Conservation (phyloP, 2,888 invertebrate genomes). For the Diplolepis rosae region DNA sequence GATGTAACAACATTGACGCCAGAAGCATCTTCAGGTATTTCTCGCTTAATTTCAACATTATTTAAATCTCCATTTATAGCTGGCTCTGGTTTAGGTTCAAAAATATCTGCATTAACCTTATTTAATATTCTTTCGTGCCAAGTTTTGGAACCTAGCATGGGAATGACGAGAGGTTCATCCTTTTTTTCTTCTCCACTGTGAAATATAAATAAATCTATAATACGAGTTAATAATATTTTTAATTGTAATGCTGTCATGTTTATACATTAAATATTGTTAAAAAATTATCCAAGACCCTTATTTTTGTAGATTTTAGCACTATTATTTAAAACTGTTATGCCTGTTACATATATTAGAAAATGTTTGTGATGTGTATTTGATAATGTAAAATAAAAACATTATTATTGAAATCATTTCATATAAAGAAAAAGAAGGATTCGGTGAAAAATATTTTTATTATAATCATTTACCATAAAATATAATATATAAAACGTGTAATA, state of each 20-base stretch:
- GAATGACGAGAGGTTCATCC: conserved; percentile 80
- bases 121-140: conserved; percentile 73
- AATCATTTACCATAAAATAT: background rate
- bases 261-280: too few relatives aligned
- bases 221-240: too few relatives aligned
- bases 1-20: conserved; percentile 34
- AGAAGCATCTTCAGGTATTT: conserved; percentile 44
- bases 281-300: too few relatives aligned
- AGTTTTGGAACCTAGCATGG: conserved; percentile 73
- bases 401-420: too few relatives aligned
- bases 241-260: too few relatives aligned
- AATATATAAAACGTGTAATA: background rate
- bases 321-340: too few relatives aligned
- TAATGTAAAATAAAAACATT: too few relatives aligned
- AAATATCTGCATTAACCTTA: conserved; percentile 74
- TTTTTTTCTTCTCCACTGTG: conserved; percentile 76
- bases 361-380: too few relatives aligned
- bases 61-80: conserved; percentile 23
- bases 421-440: too few relatives aligned
- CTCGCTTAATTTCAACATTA: conserved; percentile 49
- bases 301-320: too few relatives aligned
- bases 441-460: background rate
- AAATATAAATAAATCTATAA: conserved; percentile 43
- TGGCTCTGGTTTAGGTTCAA: conserved; percentile 58
- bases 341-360: too few relatives aligned